A percentile compares a stretch with the other conserved stretches of the same genome.
These are phyloP conservation scores for Trichogramma dendrolimi DNA, from an alignment of 2,888 invertebrate species.

Conservation along the genomic window DNA sequence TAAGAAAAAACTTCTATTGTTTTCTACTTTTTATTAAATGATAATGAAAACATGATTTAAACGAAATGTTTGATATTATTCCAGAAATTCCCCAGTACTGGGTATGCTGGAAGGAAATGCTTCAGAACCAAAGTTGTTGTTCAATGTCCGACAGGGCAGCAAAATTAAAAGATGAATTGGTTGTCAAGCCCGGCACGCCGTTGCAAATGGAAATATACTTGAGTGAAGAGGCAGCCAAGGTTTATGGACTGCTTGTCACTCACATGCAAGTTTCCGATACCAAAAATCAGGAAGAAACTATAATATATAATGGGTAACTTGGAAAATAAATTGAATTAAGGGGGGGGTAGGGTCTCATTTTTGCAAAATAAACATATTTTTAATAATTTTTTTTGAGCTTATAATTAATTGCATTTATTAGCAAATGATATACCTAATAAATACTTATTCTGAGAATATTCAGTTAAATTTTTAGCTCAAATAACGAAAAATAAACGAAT, in stretches of 20 bases:
- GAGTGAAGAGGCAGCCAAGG: constrained; percentile 63
- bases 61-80: constrained; percentile 5
- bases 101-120: constrained; percentile 54
- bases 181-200: constrained; percentile 86
- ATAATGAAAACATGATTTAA: neutral
- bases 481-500: too few relatives aligned
- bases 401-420: too few relatives aligned
- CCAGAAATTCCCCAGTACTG: constrained; percentile 23
- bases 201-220: constrained; percentile 88
- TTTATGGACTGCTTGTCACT: constrained; percentile 80
- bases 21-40: neutral
- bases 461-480: too few relatives aligned
- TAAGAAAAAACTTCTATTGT: neutral
- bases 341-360: too few relatives aligned
- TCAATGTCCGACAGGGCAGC: constrained; percentile 82
- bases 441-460: too few relatives aligned
- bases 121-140: constrained; percentile 76
- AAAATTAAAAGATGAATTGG: constrained; percentile 78
- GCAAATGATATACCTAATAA: too few relatives aligned
- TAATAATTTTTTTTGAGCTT: too few relatives aligned
- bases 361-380: too few relatives aligned
- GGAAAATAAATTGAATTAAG: neutral
- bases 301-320: constrained; percentile 83
- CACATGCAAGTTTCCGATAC: constrained; percentile 90
- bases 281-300: constrained; percentile 79